Conservation (phyloP, 2,888 invertebrate genomes). For the Euzophera pinguis region DNA sequence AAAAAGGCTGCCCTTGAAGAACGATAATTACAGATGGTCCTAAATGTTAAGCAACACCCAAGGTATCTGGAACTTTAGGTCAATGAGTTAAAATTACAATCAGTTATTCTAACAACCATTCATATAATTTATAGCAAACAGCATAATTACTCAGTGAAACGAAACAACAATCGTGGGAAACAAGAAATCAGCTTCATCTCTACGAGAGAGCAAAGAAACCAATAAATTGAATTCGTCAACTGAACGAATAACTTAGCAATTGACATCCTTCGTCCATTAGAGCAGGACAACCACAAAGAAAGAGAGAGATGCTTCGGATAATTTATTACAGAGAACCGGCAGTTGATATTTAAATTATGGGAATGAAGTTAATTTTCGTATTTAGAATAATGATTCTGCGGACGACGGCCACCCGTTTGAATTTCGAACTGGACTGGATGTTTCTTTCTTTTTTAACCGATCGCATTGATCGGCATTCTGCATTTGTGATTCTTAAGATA, state of each 20-base stretch:
- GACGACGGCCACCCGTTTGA: conserved; percentile 73
- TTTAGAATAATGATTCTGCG: conserved; percentile 71
- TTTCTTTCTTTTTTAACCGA: conserved; percentile 49
- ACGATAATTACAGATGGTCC: too few relatives aligned
- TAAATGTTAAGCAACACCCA: neutral
- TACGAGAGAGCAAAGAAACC: conserved; percentile 32
- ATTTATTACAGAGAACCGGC: conserved; percentile 34
- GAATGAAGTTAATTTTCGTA: conserved; percentile 76
- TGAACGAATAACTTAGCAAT: conserved; percentile 63
- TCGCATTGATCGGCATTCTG: conserved; percentile 59
- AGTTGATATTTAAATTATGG: conserved; percentile 75
- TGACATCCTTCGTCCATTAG: conserved; percentile 59
- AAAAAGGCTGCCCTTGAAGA: too few relatives aligned
- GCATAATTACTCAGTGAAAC: conserved; percentile 30
- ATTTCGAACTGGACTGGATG: conserved; percentile 60
- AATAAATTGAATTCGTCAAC: conserved; percentile 68
- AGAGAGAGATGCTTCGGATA: conserved; percentile 26
- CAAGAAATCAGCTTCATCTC: conserved; percentile 32
- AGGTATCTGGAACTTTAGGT: neutral
- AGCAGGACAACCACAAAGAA: conserved; percentile 34
- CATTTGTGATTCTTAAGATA: conserved; percentile 75
- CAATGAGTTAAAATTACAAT: neutral
- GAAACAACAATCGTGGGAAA: conserved; percentile 50
- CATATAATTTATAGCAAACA: conserved; percentile 30
- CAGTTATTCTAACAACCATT: neutral